phyloP scores from a whole-genome alignment of 2,888 invertebrate genomes.

The Gerosis bhagava region DNA sequence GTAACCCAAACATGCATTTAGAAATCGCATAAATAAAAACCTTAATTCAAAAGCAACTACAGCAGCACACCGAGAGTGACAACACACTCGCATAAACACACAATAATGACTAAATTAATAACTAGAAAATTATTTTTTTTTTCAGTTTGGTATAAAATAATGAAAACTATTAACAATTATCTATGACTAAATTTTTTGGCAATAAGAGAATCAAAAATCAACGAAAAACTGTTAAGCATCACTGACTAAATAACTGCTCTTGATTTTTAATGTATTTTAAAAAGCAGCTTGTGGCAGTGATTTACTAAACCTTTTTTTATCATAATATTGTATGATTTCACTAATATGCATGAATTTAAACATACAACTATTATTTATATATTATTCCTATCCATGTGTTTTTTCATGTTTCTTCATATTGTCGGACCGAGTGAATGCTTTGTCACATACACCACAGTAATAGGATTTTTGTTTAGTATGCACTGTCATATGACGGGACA shows the following conservation, averaged over 20 bases:
- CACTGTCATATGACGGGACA: constrained; percentile 80
- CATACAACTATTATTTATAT: constrained; percentile 31
- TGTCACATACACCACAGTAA: constrained; percentile 78
- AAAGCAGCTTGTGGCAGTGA: constrained; percentile 16
- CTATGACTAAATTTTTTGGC: constrained; percentile 79
- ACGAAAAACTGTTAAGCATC: constrained; percentile 54
- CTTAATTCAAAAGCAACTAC: constrained; percentile 70
- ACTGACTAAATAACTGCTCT: constrained; percentile 27
- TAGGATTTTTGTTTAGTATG: constrained; percentile 80
- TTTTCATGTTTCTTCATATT: constrained; percentile 82
- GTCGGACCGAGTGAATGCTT: constrained; percentile 78
- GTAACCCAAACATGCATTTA: constrained; percentile 69
- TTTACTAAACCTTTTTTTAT: constrained; percentile 9
- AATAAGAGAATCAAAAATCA: constrained; percentile 76
- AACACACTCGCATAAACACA: constrained; percentile 70
- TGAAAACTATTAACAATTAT: constrained; percentile 60
- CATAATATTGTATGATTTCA: constrained; percentile 11
- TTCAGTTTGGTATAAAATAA: constrained; percentile 70
- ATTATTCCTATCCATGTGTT: constrained; percentile 68
- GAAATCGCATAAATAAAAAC: constrained; percentile 61
- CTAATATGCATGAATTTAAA: constrained; percentile 35
- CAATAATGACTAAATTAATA: constrained; percentile 79
- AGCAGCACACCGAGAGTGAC: constrained; percentile 70
- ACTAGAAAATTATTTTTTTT: constrained; percentile 72
- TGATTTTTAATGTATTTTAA: constrained; percentile 11